Evolutionary conservation across 1,140 invertebrate species (phyloP).

Genomic region (Drosophila mojavensis): DNA sequence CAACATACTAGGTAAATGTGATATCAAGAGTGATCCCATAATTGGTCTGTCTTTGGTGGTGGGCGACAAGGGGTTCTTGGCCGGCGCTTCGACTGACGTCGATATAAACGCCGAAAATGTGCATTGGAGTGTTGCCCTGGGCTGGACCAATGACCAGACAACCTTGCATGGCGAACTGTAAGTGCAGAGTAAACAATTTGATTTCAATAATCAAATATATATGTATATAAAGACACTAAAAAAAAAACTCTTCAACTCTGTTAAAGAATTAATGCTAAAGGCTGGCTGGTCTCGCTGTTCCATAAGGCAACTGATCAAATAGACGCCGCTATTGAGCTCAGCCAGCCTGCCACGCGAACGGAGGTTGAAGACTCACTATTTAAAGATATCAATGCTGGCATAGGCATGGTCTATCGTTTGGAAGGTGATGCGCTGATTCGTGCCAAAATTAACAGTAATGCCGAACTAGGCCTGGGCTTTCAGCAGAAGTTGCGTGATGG

Average conservation of each 20-base stretch:
- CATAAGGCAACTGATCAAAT: conserved; percentile 49
- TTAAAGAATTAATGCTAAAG: conserved; percentile 16
- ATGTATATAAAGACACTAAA: neutral
- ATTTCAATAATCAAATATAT: neutral
- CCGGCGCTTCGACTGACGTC: conserved; percentile 28
- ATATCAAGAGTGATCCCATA: conserved; percentile 13
- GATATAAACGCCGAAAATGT: conserved; percentile 2
- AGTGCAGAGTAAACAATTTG: conserved; percentile 17
- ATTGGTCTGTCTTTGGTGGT: conserved; percentile 46
- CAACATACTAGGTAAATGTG: conserved; percentile 40
- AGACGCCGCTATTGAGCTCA: conserved; percentile 44
- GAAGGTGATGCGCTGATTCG: conserved; percentile 58
- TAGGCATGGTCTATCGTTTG: conserved; percentile 63
- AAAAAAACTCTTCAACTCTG: neutral
- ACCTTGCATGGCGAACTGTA: conserved; percentile 62
- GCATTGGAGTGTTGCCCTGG: conserved; percentile 50
- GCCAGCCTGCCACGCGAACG: neutral
- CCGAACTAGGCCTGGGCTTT: conserved; percentile 63
- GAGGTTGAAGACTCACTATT: neutral
- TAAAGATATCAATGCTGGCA: conserved; percentile 4
- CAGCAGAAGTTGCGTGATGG: conserved; percentile 63
- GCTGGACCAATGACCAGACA: conserved; percentile 50
- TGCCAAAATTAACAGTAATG: conserved; percentile 54
- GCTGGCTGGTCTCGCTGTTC: conserved; percentile 57
- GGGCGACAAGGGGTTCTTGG: conserved; percentile 54